Conservation (phyloP, 2,797 vertebrate species). For the Coccyzus lansbergi region DNA sequence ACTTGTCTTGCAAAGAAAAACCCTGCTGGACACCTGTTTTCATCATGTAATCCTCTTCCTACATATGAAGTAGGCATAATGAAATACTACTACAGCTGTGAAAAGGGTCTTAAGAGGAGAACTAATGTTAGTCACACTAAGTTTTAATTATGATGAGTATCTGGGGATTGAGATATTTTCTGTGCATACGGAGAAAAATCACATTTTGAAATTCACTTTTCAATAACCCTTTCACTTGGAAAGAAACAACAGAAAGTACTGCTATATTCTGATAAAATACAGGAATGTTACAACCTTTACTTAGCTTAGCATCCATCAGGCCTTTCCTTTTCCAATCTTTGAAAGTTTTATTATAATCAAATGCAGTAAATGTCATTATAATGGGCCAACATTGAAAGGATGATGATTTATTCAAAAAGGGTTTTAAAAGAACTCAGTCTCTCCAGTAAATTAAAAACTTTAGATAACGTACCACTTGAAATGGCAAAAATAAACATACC, state of each 20-base stretch:
- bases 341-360: slow-evolving; percentile 66
- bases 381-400: slow-evolving; percentile 58
- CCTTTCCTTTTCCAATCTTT: slow-evolving; percentile 28
- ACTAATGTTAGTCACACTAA: background rate
- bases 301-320: slow-evolving; percentile 63
- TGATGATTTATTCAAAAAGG: slow-evolving; percentile 40
- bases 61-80: background rate
- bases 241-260: slow-evolving; percentile 3
- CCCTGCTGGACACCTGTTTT: background rate
- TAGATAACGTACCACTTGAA: slow-evolving; percentile 46
- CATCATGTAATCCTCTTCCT: background rate
- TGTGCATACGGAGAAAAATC: background rate
- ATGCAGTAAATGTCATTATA: slow-evolving; percentile 57
- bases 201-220: slow-evolving; percentile 26
- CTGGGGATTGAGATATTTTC: background rate
- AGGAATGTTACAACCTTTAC: slow-evolving; percentile 42
- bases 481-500: slow-evolving; percentile 19
- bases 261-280: slow-evolving; percentile 45
- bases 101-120: background rate
- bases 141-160: background rate
- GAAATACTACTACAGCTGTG: background rate
- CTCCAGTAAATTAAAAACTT: slow-evolving; percentile 64
- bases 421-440: slow-evolving; percentile 47
- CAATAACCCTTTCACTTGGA: background rate
- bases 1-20: background rate